phyloP scores from a whole-genome alignment of 2,888 invertebrate species.

The Altica lythri region DNA sequence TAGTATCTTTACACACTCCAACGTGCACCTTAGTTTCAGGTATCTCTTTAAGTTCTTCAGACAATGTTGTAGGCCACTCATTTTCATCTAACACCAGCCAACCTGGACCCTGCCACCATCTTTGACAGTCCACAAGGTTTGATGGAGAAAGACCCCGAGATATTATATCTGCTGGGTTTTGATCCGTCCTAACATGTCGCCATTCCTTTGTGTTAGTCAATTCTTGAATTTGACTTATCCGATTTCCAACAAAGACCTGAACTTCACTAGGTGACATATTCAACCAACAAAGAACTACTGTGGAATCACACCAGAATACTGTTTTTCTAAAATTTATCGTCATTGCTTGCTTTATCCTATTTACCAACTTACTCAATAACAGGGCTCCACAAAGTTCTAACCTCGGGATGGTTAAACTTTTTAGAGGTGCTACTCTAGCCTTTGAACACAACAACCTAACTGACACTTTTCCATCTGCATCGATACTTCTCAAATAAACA shows the following conservation, averaged over 20 bases:
- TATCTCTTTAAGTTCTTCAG: neutral
- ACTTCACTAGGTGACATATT: neutral
- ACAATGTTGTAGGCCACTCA: neutral
- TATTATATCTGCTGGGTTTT: neutral
- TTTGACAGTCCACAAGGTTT: neutral
- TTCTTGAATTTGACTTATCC: slow-evolving; percentile 7
- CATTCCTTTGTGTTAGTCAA: neutral
- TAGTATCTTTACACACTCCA: no score
- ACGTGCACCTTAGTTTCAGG: neutral
- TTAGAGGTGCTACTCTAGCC: slow-evolving; percentile 21
- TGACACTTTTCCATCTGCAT: neutral
- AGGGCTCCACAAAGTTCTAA: no score
- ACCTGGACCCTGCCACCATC: slow-evolving; percentile 18
- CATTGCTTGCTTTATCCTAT: no score
- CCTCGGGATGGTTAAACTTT: slow-evolving; percentile 20
- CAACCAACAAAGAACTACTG: slow-evolving; percentile 6
- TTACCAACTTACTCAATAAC: slow-evolving; percentile 17
- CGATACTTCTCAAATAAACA: slow-evolving; percentile 13
- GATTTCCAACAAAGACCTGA: slow-evolving; percentile 3
- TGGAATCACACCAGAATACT: slow-evolving; percentile 22
- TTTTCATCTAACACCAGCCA: neutral
- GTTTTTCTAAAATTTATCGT: neutral
- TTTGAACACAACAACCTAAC: slow-evolving; percentile 18
- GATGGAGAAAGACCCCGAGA: slow-evolving; percentile 2
- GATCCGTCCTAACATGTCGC: slow-evolving; percentile 2